These are phyloP conservation scores for Halisarca cf. caerulea DNA, from an alignment of 37 sponge, comb jelly and placozoan species.

Conservation along the genomic window DNA sequence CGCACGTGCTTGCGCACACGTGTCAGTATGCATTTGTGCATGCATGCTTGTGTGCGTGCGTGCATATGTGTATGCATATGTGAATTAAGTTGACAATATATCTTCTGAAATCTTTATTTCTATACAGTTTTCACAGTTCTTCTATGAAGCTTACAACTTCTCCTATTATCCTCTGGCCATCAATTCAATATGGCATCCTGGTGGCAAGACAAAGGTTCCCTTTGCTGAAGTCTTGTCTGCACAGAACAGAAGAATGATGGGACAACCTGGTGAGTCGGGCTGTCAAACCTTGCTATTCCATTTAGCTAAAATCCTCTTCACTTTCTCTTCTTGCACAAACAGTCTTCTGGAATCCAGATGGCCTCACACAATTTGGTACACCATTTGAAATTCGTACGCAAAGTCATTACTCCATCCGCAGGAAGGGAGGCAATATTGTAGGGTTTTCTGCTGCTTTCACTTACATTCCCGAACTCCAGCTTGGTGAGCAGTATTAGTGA, in stretches of 20 bases:
- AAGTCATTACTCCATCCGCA: constrained; percentile 54
- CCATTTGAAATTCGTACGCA: constrained; percentile 71
- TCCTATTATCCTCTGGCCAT: not conserved
- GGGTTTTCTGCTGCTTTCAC: constrained; percentile 75
- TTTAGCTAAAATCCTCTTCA: not conserved
- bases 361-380: constrained; percentile 67
- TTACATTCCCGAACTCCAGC: constrained; percentile 63
- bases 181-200: too few species aligned
- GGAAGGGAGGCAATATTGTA: constrained; percentile 72
- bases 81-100: too few species aligned
- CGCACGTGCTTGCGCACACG: too few species aligned
- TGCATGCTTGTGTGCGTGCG: too few species aligned
- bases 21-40: too few species aligned
- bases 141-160: constrained; percentile 8
- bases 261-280: not conserved
- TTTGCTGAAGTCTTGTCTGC: constrained; percentile 21
- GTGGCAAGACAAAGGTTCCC: not conserved
- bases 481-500: constrained; percentile 36
- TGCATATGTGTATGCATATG: too few species aligned
- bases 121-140: constrained; percentile 26
- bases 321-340: not conserved
- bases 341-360: constrained; percentile 73
- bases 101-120: too few species aligned
- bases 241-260: constrained; percentile 20
- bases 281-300: too few species aligned